These are phyloP conservation scores for Drosophila littoralis DNA, from an alignment of 1,140 invertebrate species.

Conservation along the genomic window DNA sequence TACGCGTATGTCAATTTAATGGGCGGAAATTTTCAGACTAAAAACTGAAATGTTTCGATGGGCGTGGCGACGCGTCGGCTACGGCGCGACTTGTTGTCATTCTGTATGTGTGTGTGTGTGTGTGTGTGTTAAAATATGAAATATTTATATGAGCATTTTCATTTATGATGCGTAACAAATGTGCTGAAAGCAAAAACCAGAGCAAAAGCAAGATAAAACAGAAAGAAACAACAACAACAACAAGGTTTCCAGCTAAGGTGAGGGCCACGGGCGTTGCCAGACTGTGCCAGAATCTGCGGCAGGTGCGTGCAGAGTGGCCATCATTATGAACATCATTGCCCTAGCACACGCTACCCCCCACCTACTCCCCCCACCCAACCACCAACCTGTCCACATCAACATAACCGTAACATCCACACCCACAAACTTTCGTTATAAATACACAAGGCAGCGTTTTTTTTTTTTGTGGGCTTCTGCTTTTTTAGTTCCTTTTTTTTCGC, in stretches of 20 bases:
- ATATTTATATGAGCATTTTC: constrained; percentile 83
- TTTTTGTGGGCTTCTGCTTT: constrained; percentile 19
- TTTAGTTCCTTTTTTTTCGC: constrained; percentile 38
- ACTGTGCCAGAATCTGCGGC: constrained; percentile 14
- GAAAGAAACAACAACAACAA: constrained; percentile 23
- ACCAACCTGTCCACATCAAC: neutral
- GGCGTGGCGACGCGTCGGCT: constrained; percentile 5
- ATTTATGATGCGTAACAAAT: constrained; percentile 83
- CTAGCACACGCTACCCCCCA: constrained; percentile 37
- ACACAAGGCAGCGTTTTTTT: constrained; percentile 29
- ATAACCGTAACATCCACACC: constrained; percentile 28
- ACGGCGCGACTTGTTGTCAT: constrained; percentile 46
- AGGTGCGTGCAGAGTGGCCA: constrained; percentile 76
- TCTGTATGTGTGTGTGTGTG: constrained; percentile 4
- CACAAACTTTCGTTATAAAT: constrained; percentile 76
- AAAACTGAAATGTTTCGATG: constrained; percentile 45
- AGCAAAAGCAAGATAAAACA: neutral
- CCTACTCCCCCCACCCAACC: constrained; percentile 9
- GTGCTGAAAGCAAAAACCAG: constrained; percentile 63
- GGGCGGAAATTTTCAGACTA: constrained; percentile 70
- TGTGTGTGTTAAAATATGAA: constrained; percentile 67
- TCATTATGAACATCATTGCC: constrained; percentile 67
- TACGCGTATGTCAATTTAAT: constrained; percentile 81
- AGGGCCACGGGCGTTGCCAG: constrained; percentile 48
- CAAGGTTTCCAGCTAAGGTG: constrained; percentile 30